Conservation (phyloP, 2,888 invertebrate genomes). For the Pristionchus mayeri region DNA sequence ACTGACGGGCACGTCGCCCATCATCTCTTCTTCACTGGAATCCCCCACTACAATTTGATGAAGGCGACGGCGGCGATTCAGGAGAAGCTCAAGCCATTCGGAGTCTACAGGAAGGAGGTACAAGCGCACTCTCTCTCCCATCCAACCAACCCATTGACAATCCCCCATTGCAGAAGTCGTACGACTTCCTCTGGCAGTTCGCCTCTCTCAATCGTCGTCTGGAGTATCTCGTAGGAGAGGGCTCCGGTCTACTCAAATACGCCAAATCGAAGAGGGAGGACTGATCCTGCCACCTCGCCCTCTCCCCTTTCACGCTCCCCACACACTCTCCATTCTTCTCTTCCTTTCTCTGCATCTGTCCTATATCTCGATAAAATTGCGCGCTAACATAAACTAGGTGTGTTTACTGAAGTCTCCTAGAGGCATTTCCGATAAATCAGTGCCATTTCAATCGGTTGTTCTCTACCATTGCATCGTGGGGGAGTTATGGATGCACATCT, state of each 20-base stretch:
- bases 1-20: slow-evolving; percentile 72
- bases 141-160: neutral
- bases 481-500: slow-evolving; percentile 15
- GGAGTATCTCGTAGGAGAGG: slow-evolving; percentile 49
- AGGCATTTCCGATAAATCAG: slow-evolving; percentile 37
- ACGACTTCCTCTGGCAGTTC: slow-evolving; percentile 52
- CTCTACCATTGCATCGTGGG: neutral
- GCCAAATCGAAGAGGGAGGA: slow-evolving; percentile 40
- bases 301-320: slow-evolving; percentile 34
- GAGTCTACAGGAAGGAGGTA: slow-evolving; percentile 49
- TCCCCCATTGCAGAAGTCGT: slow-evolving; percentile 33
- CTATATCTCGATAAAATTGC: slow-evolving; percentile 30
- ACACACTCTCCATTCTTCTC: neutral
- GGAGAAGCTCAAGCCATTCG: slow-evolving; percentile 44
- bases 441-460: slow-evolving; percentile 13
- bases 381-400: slow-evolving; percentile 39
- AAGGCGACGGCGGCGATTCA: slow-evolving; percentile 65
- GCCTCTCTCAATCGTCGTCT: slow-evolving; percentile 43
- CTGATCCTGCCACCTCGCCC: neutral
- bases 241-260: slow-evolving; percentile 48
- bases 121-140: neutral
- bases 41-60: slow-evolving; percentile 68
- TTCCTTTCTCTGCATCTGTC: neutral
- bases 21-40: slow-evolving; percentile 70
- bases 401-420: slow-evolving; percentile 37